Evolutionary conservation across 2,888 invertebrate genomes (phyloP).

Genomic region (Sepiola atlantica): DNA sequence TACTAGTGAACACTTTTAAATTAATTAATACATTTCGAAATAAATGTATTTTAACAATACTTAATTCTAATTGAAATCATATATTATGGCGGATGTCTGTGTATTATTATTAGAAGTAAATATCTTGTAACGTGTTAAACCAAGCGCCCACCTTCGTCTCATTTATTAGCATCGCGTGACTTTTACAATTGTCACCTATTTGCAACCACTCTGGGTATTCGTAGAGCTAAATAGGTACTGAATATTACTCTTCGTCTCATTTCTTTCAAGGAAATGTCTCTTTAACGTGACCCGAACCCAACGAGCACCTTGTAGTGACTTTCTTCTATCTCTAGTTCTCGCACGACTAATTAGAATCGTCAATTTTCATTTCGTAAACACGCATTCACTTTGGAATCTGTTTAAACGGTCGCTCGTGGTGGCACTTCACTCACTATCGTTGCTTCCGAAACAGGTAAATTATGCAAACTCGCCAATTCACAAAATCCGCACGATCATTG

Average conservation of each 20-base stretch:
- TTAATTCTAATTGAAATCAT: not conserved
- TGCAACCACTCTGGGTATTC: not conserved
- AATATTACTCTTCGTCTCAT: not conserved
- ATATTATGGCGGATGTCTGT: not conserved
- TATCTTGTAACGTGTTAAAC: not conserved
- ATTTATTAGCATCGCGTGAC: not conserved
- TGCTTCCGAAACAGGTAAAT: not conserved
- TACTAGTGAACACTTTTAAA: too few relatives aligned
- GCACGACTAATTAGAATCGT: not conserved
- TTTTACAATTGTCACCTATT: not conserved
- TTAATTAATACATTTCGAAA: too few relatives aligned
- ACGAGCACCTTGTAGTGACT: not conserved
- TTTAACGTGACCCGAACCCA: not conserved
- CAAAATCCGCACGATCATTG: not conserved
- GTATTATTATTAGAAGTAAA: not conserved
- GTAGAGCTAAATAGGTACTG: not conserved
- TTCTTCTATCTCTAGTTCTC: not conserved
- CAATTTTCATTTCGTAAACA: not conserved
- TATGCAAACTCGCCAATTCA: slow-evolving; percentile 15
- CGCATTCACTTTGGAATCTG: not conserved
- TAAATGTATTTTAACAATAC: too few relatives aligned
- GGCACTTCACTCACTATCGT: not conserved
- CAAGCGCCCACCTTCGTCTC: not conserved
- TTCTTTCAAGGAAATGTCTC: not conserved
- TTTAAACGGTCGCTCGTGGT: not conserved